Base-by-base conservation (phyloP, 2,113 vertebrate genomes). In the Chascanopsetta lugubris region DNA sequence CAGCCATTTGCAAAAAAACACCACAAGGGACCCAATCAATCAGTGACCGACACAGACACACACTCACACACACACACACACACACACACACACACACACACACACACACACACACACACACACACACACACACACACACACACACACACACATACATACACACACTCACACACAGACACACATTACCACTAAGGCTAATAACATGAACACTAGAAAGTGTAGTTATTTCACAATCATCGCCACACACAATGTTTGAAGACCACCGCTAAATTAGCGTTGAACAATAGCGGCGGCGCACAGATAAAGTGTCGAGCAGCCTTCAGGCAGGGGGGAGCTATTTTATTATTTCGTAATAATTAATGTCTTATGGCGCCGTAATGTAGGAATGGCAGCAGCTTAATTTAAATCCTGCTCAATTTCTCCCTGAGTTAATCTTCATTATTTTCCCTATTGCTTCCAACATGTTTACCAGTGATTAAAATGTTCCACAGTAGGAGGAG, bases 401-500 rank as follows among this genome's bases (percentile, higher is more conserved):
- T 91, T 90, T 81, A 88, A 87, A 88, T 89, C 80, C 80, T 45
- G 60, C 81, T 89, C 76, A 83, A 77, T 89, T 88, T 80, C 82
- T 76, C 36, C 69, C 72, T 73, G 68, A 84, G 75, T 90, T 90
- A 84, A 87, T 90, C 88, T 88, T 90, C 85, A 89, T 91, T 89
- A 91, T 87, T 90, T 87, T 75, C n/a, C 55, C 72, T 75, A 86
- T 87, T 82, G 78, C 78, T 77, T 43, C 38, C 64, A 86, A 85
- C 85, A 80, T 89, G 75, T 88, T 90, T 89, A 90, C 75, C 68
- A 80, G 72, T 84, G 87, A 90, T 90, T 92, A 90, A 86, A 89
- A 87, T 80, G 80, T 87, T 88, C 62, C 45, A 20, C 57, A 82
- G 72, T 59, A 32, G 32, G 24, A 13, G 34, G 26, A 27, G 7